Base-by-base conservation (phyloP, 2,797 vertebrate species). In the Darevskia mixta region DNA sequence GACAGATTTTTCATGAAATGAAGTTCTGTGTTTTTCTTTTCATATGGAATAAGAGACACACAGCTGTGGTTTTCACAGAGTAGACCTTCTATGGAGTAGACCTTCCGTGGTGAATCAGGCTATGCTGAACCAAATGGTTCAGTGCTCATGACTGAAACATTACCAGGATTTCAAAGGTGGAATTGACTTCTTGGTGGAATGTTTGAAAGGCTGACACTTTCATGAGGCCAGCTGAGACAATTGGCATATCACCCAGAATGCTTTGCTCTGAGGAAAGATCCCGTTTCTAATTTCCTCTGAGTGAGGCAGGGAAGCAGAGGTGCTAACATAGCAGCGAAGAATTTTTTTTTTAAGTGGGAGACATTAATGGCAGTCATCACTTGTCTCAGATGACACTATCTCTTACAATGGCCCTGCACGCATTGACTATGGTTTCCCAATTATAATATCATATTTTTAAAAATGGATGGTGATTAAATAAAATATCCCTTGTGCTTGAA, bases 401-500 rank as follows among this genome's bases (percentile, higher is more conserved):
- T 55, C 49, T 55, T 81, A 76, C 41, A 72, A 80, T 81, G 43
- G 58, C 49, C 23, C 9, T 66, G 0, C 41, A n/a, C 1, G 0
- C 18, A n/a, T 81, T 92, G 72, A 92, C 72, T 84, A 1, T 8
- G 3, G 72, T 89, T 29, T 58, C 58, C 1, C 89, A 1, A 85
- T 41, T 64, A 64, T n/a, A 77, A 85, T 41, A 86, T 80, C 69
- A 55, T 79, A 13, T 55, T 86, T 79, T 76, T 7, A 82, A 87
- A 13, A 1, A 13, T 64, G 27, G 66, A 76, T 66, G 4, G 81
- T 88, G 82, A 15, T 86, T 85, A 88, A 72, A 90, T 43, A 2
- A 90, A 23, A 49, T 83, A 41, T n/a, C 80, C 23, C 69, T 1
- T 92, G 92, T 92, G 83, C 45, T 17, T 90, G n/a, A 83, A 29